These are phyloP conservation scores for Cherax destructor DNA, from an alignment of 1,140 invertebrate genomes.

Conservation along the genomic window DNA sequence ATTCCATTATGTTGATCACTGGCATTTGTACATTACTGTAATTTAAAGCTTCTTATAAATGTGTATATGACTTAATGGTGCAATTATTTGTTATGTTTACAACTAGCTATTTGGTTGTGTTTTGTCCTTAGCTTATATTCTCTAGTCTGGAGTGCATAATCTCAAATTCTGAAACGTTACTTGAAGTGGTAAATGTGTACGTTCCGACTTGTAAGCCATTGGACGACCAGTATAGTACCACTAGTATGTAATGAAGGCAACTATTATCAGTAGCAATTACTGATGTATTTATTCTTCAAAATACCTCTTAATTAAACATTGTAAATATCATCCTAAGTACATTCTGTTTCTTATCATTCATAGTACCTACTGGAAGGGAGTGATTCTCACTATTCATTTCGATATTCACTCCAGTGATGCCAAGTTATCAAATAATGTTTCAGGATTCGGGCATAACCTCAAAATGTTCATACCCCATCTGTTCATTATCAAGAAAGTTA, in stretches of 20 bases:
- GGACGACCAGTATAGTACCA: neutral
- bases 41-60: slow-evolving; percentile 29
- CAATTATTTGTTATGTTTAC: slow-evolving; percentile 40
- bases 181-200: neutral
- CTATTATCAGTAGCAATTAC: slow-evolving; percentile 6
- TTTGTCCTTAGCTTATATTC: slow-evolving; percentile 16
- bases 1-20: slow-evolving; percentile 29
- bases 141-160: slow-evolving; percentile 47
- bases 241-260: neutral
- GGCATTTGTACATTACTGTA: slow-evolving; percentile 49
- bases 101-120: slow-evolving; percentile 36
- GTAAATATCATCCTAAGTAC: slow-evolving; percentile 48
- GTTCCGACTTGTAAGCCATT: neutral
- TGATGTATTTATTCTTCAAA: slow-evolving; percentile 22
- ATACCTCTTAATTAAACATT: slow-evolving; percentile 39
- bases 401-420: neutral
- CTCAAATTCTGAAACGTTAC: slow-evolving; percentile 39
- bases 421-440: slow-evolving; percentile 6
- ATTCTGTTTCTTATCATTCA: slow-evolving; percentile 38
- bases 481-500: neutral
- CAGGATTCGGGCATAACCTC: slow-evolving; percentile 14
- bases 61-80: slow-evolving; percentile 24
- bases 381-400: neutral
- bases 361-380: slow-evolving; percentile 15
- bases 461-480: slow-evolving; percentile 6